These are phyloP conservation scores for Zootoca vivipara DNA, from an alignment of 2,113 vertebrate genomes.

Conservation along the genomic window DNA sequence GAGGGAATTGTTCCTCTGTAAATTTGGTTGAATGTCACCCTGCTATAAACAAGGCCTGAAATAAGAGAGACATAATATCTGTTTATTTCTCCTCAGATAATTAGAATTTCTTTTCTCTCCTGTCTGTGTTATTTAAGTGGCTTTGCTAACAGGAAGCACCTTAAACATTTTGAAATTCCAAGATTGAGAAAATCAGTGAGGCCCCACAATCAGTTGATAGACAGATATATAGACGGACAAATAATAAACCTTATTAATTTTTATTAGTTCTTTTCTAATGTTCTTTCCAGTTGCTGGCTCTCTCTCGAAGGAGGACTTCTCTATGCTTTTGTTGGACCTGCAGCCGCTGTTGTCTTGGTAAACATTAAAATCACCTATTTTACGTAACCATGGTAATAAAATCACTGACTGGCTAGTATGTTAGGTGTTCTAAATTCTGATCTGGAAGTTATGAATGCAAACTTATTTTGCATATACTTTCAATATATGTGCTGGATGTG, in stretches of 20 bases:
- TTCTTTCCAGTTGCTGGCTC: slow-evolving; percentile 92
- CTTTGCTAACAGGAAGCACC: background rate
- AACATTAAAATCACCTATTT: slow-evolving; percentile 62
- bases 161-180: background rate
- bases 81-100: too few species aligned
- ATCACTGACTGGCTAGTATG: background rate
- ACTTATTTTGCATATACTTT: background rate
- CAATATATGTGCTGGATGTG: background rate
- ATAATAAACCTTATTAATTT: slow-evolving; percentile 78
- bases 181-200: background rate
- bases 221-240: background rate
- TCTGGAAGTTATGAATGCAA: slow-evolving; percentile 1
- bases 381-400: slow-evolving; percentile 16
- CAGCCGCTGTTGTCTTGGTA: slow-evolving; percentile 98
- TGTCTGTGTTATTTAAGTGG: too few species aligned
- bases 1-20: too few species aligned
- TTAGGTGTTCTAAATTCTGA: background rate
- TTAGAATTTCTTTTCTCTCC: too few species aligned
- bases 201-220: background rate
- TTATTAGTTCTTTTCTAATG: slow-evolving; percentile 78
- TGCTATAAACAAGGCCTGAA: too few species aligned
- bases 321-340: slow-evolving; percentile 97
- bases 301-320: slow-evolving; percentile 98
- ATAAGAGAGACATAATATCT: too few species aligned
- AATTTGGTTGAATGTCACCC: too few species aligned